These are phyloP conservation scores for Notothenia rossii DNA, from an alignment of 2,113 vertebrate genomes.

Conservation along the genomic window DNA sequence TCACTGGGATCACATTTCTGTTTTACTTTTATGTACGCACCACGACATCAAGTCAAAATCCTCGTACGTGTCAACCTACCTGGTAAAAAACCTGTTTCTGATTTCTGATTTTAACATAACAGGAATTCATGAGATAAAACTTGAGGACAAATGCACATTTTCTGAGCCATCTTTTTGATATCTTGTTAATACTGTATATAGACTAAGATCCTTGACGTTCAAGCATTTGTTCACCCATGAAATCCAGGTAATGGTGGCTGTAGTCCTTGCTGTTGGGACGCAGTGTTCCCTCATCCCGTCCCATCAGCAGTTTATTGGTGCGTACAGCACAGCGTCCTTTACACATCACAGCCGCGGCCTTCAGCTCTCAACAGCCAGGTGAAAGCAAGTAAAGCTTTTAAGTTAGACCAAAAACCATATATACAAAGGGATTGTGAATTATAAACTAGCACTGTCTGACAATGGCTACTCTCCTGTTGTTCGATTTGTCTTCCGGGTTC, in stretches of 20 bases:
- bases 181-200: background rate
- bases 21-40: too few species aligned
- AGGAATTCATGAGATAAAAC: too few species aligned
- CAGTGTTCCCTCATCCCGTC: slow-evolving; percentile 27
- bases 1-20: background rate
- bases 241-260: slow-evolving; percentile 14
- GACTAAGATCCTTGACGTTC: background rate
- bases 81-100: too few species aligned
- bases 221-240: slow-evolving; percentile 1
- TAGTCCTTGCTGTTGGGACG: slow-evolving; percentile 21
- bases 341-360: slow-evolving; percentile 15
- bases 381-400: background rate
- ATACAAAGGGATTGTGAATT: background rate
- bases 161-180: background rate
- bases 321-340: slow-evolving; percentile 10
- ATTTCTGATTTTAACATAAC: too few species aligned
- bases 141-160: background rate
- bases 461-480: background rate
- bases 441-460: background rate
- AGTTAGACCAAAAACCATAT: too few species aligned
- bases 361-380: slow-evolving; percentile 10
- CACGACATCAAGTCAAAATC: too few species aligned
- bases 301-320: slow-evolving; percentile 51
- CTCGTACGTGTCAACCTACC: too few species aligned
- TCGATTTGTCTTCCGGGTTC: background rate